Base-by-base conservation (phyloP, 2,797 vertebrate genomes). In the Microctenopoma steveboyesi region DNA sequence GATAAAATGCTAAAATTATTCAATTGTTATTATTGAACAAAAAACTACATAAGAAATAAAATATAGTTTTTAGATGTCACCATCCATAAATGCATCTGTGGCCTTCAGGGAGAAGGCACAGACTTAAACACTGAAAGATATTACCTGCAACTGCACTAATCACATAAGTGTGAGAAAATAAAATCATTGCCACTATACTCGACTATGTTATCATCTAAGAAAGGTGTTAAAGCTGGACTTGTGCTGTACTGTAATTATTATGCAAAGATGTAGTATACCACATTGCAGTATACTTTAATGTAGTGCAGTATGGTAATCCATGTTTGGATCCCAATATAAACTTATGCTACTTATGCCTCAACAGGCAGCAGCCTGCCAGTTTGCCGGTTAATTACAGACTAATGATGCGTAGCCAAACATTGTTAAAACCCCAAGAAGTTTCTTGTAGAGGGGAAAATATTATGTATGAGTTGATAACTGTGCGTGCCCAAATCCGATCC, bases 61-160 rank as follows among this genome's bases (percentile, higher is more conserved):
- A 49, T 56, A 15, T 11, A 48, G 43, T 51, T 62, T 64, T 54
- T 12, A 30, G 1, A 64, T 45, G 40, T 42, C 15, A 46, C 0
- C 1, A 4, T 30, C 37, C 7, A n/a, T 30, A 18, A 56, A 52
- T 45, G 42, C 7, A 43, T 43, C 52, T 57, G 10, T 69, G 69
- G 69, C 48, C 64, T 64, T 49, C 33, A 55, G 7, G 49, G 40
- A 45, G 43, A 70, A 50, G 72, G 27, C 42, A 45, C 50, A 54
- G 37, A 47, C 55, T 57, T 46, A 42, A 8, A 50, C 59, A 42
- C 43, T 35, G 48, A 55, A 67, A 14, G 11, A 58, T 33, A 48
- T 48, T 22, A 60, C 14, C 27, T 64, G 40, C 11, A 48, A 27
- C 56, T 42, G 12, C 56, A 33, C 25, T 47, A 16, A 69, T 71